Conservation (phyloP, 2,797 vertebrate species). For the Martes flavigula region DNA sequence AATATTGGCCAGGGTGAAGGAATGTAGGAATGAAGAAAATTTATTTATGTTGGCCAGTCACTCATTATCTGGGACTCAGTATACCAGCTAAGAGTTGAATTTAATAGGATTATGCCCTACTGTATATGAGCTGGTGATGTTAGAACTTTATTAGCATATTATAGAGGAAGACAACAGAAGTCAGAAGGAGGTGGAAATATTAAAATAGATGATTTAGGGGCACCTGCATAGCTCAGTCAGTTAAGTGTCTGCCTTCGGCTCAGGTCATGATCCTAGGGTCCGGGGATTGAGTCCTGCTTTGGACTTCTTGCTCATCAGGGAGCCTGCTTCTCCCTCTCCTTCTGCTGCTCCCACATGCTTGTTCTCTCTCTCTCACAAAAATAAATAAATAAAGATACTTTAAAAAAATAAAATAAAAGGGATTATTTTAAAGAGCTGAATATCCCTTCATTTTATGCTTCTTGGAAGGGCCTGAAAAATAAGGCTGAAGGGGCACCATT, state of each 20-base stretch:
- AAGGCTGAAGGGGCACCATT: neutral
- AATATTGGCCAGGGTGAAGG: neutral
- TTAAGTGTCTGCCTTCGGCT: too few species aligned
- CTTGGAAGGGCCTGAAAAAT: neutral
- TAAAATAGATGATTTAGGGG: neutral
- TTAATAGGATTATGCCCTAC: neutral
- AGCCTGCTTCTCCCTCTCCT: too few species aligned
- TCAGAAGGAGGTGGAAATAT: neutral
- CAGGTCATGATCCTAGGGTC: too few species aligned
- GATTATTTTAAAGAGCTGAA: neutral
- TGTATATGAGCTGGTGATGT: neutral
- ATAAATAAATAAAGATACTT: too few species aligned
- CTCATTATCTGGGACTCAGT: neutral
- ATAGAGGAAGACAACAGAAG: neutral
- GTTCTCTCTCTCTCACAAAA: too few species aligned
- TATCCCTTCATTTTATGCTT: neutral
- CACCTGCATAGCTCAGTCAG: too few species aligned
- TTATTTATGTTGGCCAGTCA: neutral
- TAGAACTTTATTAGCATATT: neutral
- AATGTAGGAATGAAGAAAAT: neutral
- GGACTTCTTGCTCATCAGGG: too few species aligned
- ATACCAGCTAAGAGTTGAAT: neutral
- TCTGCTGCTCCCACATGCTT: too few species aligned
- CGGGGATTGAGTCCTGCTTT: too few species aligned
- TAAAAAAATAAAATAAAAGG: neutral